These are phyloP conservation scores for Scytalopus superciliaris DNA, from an alignment of 2,113 vertebrate genomes.

Conservation along the genomic window DNA sequence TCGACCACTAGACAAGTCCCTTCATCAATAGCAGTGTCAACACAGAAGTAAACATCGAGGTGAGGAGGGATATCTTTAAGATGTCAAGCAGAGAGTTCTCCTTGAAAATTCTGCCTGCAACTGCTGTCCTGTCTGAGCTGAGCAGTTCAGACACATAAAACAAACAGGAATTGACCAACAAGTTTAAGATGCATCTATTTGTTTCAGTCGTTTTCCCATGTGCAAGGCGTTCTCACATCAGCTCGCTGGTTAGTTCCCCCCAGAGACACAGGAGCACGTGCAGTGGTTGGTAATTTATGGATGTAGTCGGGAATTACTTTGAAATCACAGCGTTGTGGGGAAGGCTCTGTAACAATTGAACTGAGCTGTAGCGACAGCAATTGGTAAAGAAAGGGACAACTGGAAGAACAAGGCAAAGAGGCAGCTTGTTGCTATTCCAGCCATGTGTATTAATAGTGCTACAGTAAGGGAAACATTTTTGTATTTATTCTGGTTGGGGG, in stretches of 20 bases:
- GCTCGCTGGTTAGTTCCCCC: background rate
- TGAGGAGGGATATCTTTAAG: background rate
- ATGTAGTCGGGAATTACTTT: background rate
- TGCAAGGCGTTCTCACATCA: background rate
- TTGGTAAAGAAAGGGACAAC: background rate
- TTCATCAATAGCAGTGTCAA: constrained; percentile 49
- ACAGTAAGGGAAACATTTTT: background rate
- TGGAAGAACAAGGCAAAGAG: background rate
- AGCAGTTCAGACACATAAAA: constrained; percentile 22
- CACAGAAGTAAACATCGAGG: background rate
- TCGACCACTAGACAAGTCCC: constrained; percentile 35
- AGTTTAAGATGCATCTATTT: background rate
- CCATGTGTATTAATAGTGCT: background rate
- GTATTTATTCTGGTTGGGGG: background rate
- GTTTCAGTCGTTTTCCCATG: background rate
- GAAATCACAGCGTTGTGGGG: background rate
- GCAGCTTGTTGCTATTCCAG: background rate
- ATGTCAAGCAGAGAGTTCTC: background rate
- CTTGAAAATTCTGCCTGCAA: constrained; percentile 31
- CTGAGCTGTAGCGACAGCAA: background rate
- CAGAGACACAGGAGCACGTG: background rate
- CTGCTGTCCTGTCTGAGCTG: constrained; percentile 4
- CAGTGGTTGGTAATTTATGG: background rate
- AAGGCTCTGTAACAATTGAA: background rate
- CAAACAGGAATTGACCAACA: constrained; percentile 37